Conservation (phyloP, 2,113 vertebrate species). For the Pelodiscus sinensis region DNA sequence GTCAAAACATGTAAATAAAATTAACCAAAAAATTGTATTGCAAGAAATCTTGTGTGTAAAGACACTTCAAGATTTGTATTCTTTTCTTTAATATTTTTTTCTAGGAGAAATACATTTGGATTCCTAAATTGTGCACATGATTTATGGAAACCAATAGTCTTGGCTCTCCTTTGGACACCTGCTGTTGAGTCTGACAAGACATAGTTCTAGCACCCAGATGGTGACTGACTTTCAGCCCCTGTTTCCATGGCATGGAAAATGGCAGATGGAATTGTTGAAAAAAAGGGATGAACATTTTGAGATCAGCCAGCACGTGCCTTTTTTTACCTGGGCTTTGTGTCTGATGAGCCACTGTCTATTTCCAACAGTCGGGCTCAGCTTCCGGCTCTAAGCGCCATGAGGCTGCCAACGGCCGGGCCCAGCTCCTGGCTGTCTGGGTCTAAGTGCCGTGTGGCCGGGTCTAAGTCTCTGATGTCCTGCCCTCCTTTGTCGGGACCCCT, state of each 20-base stretch:
- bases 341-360: constrained; percentile 19
- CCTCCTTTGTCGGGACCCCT: no score
- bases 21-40: background rate
- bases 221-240: background rate
- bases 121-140: background rate
- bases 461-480: no score
- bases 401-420: no score
- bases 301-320: background rate
- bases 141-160: background rate
- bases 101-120: background rate
- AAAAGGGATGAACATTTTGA: background rate
- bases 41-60: background rate
- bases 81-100: background rate
- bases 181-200: background rate
- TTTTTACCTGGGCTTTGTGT: constrained; percentile 35
- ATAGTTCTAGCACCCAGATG: background rate
- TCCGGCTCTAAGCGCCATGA: no score
- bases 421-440: no score
- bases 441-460: no score
- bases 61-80: background rate
- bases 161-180: background rate
- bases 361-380: background rate
- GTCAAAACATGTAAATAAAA: background rate
- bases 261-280: background rate
- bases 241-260: constrained; percentile 35